Evolutionary conservation across 2,113 vertebrate genomes (phyloP), one percentile per base, ranked within the genome.

Genomic region (Macquaria australasica): DNA sequence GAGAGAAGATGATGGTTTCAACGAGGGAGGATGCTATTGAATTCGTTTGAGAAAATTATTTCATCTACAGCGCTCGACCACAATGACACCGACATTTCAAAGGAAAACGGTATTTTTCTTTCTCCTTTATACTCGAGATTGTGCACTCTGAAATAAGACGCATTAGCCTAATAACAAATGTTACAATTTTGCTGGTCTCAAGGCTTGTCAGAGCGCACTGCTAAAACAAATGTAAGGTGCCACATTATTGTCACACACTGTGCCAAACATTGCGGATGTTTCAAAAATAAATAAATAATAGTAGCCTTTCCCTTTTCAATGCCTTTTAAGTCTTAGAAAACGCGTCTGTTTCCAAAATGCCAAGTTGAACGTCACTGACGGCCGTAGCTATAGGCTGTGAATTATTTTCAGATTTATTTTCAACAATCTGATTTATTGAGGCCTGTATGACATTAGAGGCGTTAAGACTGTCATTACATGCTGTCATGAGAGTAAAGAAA

Each of bases 181-280:
- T 63, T 88, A 85, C 73, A 45, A 37, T 86, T 79, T 73, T 85
- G 14, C 78, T 39, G 80, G 11, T 82, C 55, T 92, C 75, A 53
- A 82, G 82, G 79, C 82, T 89, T 83, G 82, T 87, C 84, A 41
- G 80, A 81, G 91, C 83, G 82, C 91, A 81, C 80, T 81, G 86
- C 84, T 92, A 72, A 91, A 84, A 79, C 81, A 85, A 83, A 81
- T 88, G 88, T 86, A 78, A 86, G 86, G 90, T 87, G 93, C 80
- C 88, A 88, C 89, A 82, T 89, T 87, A 84, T 86, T 74, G 82
- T 86, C 86, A 81, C 79, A 92, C 86, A 93, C 87, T 83, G 85
- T 91, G 90, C 91, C 94, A 95, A 96, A 96, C 93, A 94, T 96
- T 96, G 96, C 96, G 95, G 95, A 95, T 96, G 90, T 94, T 95